Evolutionary conservation across 2,797 vertebrate species (phyloP).

Genomic region (Urosaurus nigricauda): DNA sequence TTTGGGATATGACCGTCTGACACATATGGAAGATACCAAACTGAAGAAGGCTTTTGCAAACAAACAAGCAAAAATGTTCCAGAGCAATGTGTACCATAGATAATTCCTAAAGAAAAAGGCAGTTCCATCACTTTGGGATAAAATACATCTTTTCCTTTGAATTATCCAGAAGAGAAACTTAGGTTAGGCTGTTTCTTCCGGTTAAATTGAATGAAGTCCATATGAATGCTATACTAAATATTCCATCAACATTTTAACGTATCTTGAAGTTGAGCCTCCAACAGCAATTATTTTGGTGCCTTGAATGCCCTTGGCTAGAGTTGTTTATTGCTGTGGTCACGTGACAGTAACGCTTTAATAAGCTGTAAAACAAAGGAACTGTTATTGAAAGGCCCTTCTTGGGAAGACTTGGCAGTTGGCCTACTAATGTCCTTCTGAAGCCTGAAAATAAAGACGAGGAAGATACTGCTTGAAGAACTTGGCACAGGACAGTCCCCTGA

Average conservation of each 20-base stretch:
- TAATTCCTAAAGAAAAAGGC: not conserved
- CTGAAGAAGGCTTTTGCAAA: not conserved
- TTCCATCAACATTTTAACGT: conserved; percentile 40
- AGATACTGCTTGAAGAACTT: conserved; percentile 18
- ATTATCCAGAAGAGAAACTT: not conserved
- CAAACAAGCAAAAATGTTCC: not conserved
- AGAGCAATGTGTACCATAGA: not conserved
- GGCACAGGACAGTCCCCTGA: too few relatives aligned
- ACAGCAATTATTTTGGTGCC: conserved; percentile 65
- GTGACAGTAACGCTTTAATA: conserved; percentile 58
- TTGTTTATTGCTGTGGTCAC: conserved; percentile 67
- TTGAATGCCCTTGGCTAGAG: conserved; percentile 49
- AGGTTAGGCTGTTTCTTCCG: conserved; percentile 44
- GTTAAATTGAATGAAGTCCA: conserved; percentile 54
- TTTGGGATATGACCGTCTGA: not conserved
- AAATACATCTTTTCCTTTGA: accelerated
- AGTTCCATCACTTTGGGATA: too few relatives aligned
- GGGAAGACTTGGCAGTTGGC: conserved; percentile 72
- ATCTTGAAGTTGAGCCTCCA: conserved; percentile 57
- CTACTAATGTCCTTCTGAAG: conserved; percentile 74
- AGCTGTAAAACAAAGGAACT: conserved; percentile 66
- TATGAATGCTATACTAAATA: conserved; percentile 21
- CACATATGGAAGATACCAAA: not conserved
- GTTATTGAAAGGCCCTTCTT: conserved; percentile 72
- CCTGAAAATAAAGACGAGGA: conserved; percentile 59